Base-by-base conservation (phyloP, 2,113 vertebrate genomes). In the Oreochromis niloticus region DNA sequence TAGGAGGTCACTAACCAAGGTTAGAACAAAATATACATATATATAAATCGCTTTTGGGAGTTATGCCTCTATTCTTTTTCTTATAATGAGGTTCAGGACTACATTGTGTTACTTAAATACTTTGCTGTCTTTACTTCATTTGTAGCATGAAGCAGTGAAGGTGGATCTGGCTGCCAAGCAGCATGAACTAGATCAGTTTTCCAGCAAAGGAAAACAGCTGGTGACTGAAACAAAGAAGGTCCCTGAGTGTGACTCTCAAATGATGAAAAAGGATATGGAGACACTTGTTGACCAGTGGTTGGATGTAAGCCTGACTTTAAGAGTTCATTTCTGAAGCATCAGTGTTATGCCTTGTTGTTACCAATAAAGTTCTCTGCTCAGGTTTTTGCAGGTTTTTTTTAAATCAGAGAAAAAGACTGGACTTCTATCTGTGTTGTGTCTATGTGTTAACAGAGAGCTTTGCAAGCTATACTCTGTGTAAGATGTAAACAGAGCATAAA, bases 241-340 rank as follows among this genome's bases (percentile, higher is more conserved):
- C 9, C 97, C 96, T 1, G 97, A 97, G 22, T 97, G 97, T 5
- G 96, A 99, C 48, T 89, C 94, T 54, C 57, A 93, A 46, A 75
- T 85, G 0, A 84, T 99, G 79, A 99, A 97, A 93, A 95, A 94
- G 66, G 98, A 99, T 36, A 96, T 97, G 96, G 97, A 99, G 78
- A 94, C 88, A 79, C 93, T 90, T 0, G 95, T 99, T 92, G 99
- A 99, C 95, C 97, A 97, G 85, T 99, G 99, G 99, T 96, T 99
- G 39, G 99, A 99, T 94, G 99, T 99, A 96, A 97, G 98, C 94
- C 19, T 79, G 39, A 86, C 4, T 54, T 54, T 17, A 27, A 39
- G 27, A 80, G 17, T 1, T 43, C 11, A 8, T 48, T 81, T 19
- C 7, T 61, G 56, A 61, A 61, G 24, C 19, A 32, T 41, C 16